Conservation (phyloP, 2,888 invertebrate genomes). For the Cataglyphis albicans region DNA sequence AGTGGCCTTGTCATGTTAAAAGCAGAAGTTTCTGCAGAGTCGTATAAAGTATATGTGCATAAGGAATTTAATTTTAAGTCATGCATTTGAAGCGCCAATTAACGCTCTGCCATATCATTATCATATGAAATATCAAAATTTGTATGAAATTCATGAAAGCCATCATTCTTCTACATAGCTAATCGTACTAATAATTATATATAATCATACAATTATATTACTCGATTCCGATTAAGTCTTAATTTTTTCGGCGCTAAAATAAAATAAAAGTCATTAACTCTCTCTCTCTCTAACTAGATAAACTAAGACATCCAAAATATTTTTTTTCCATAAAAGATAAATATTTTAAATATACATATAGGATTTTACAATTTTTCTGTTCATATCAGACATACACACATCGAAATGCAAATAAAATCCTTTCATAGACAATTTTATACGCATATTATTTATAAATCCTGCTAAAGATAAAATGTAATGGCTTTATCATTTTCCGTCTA, state of each 20-base stretch:
- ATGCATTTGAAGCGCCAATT: conserved; percentile 64
- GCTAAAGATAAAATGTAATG: neutral
- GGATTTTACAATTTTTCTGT: neutral
- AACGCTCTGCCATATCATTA: conserved; percentile 23
- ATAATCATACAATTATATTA: neutral
- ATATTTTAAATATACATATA: neutral
- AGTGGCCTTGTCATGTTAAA: neutral
- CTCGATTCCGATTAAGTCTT: neutral
- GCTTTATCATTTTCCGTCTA: neutral
- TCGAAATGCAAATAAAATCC: neutral
- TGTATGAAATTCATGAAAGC: neutral
- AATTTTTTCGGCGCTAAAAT: neutral
- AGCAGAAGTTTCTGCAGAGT: conserved; percentile 57
- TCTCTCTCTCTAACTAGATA: neutral
- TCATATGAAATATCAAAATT: neutral
- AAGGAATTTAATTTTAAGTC: conserved; percentile 77
- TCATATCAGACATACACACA: neutral
- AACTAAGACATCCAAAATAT: neutral
- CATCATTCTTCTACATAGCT: neutral
- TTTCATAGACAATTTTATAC: conserved; percentile 8
- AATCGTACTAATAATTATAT: neutral
- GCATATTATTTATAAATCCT: neutral
- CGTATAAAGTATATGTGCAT: conserved; percentile 58
- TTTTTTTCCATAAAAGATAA: neutral
- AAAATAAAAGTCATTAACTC: neutral